Evolutionary conservation across 2,888 invertebrate species (phyloP).

Genomic region (Ichneumon xanthorius): DNA sequence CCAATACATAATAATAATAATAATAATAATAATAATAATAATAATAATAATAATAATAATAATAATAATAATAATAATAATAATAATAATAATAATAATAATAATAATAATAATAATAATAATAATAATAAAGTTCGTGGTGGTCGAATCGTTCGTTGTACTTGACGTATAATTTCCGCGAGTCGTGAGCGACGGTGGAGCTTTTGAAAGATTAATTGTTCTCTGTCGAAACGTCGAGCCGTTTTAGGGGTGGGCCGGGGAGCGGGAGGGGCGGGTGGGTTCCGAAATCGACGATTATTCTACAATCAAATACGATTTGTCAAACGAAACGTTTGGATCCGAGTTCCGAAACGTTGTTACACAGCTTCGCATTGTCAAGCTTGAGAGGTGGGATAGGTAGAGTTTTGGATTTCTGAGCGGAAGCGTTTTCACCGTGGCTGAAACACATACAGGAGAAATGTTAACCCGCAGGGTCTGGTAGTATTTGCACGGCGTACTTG

Average conservation of each 20-base stretch:
- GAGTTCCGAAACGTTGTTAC: neutral
- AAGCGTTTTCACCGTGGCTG: neutral
- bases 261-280: too few species aligned
- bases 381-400: neutral
- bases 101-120: too few species aligned
- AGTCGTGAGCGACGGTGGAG: neutral
- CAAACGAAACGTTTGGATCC: neutral
- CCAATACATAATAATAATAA: too few species aligned
- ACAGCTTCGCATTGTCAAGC: neutral
- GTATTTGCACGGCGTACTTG: neutral
- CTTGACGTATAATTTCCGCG: too few species aligned
- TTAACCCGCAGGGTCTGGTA: neutral
- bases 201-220: neutral
- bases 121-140: too few species aligned
- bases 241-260: neutral
- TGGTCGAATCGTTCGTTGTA: too few species aligned
- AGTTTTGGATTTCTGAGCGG: neutral
- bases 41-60: too few species aligned
- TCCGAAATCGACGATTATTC: neutral
- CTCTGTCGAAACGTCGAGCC: neutral
- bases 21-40: too few species aligned
- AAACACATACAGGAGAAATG: neutral
- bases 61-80: too few species aligned
- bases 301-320: slow-evolving; percentile 14
- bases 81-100: too few species aligned